phyloP scores from a whole-genome alignment of 2,888 invertebrate genomes.

The Augochlorella aurata region DNA sequence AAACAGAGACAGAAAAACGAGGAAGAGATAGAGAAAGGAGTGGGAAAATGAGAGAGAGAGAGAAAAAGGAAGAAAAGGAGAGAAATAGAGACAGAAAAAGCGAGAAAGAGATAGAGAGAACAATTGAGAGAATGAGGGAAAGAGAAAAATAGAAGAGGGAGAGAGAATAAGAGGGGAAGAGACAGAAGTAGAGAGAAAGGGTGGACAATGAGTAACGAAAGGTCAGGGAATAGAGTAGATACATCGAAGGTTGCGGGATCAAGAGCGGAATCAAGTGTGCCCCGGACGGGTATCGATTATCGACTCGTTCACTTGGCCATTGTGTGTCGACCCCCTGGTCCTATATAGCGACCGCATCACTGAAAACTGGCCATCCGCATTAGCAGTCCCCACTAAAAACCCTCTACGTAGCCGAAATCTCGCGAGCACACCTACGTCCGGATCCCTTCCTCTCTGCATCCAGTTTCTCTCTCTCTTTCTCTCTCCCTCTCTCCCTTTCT shows the following conservation, averaged over 20 bases:
- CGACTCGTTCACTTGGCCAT: conserved; percentile 38
- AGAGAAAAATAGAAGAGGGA: no score
- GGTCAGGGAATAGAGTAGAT: conserved; percentile 21
- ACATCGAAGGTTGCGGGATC: conserved; percentile 40
- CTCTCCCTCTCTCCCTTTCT: neutral
- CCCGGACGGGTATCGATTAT: conserved; percentile 48
- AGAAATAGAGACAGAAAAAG: no score
- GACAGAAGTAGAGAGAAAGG: neutral
- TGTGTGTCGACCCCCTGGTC: conserved; percentile 23
- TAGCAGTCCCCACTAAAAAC: conserved; percentile 68
- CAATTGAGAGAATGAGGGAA: no score
- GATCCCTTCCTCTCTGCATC: neutral
- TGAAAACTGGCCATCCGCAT: conserved; percentile 75
- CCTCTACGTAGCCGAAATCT: conserved; percentile 55
- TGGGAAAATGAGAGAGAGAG: no score
- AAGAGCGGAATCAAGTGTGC: conserved; percentile 19
- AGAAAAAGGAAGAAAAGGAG: no score
- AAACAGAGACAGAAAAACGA: no score
- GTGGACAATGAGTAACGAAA: conserved; percentile 39
- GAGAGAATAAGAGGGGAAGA: no score
- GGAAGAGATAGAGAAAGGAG: no score
- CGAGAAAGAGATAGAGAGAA: no score
- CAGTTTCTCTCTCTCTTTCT: neutral
- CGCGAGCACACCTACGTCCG: conserved; percentile 35
- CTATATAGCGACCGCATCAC: conserved; percentile 42